phyloP scores from a whole-genome alignment of 2,888 invertebrate genomes.

The Drosophila prostipennis region DNA sequence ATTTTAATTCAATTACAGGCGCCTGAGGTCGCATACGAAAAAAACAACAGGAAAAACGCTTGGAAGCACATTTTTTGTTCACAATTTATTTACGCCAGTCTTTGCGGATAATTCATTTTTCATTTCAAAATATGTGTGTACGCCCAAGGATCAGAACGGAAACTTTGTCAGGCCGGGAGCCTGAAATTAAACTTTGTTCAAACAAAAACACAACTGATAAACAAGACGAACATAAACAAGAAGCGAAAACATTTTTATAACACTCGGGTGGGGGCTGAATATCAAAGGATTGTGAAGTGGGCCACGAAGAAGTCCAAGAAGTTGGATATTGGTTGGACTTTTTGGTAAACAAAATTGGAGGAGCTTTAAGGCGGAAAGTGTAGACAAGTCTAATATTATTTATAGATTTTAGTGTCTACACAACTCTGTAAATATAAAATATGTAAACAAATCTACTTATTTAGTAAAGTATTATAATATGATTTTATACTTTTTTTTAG shows the following conservation, averaged over 20 bases:
- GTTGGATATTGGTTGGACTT: neutral
- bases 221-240: conserved; percentile 47
- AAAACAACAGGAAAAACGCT: neutral
- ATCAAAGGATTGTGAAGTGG: conserved; percentile 9
- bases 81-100: conserved; percentile 16
- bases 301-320: neutral
- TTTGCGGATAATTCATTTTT: conserved; percentile 55
- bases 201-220: conserved; percentile 42
- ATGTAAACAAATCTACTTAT: too few species aligned
- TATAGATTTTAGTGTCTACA: too few species aligned
- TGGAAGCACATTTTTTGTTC: conserved; percentile 5
- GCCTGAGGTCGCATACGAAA: conserved; percentile 7
- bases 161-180: conserved; percentile 56
- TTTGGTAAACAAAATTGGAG: conserved; percentile 3
- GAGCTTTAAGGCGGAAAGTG: too few species aligned
- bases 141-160: conserved; percentile 45
- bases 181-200: conserved; percentile 61
- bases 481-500: too few species aligned
- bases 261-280: conserved; percentile 19
- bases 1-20: conserved; percentile 53
- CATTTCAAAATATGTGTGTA: conserved; percentile 42
- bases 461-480: too few species aligned
- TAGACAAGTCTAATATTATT: neutral
- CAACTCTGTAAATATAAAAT: too few species aligned
- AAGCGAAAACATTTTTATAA: conserved; percentile 19